Evolutionary conservation across 2,113 vertebrate species (phyloP).

Genomic region (Halcyon senegalensis): DNA sequence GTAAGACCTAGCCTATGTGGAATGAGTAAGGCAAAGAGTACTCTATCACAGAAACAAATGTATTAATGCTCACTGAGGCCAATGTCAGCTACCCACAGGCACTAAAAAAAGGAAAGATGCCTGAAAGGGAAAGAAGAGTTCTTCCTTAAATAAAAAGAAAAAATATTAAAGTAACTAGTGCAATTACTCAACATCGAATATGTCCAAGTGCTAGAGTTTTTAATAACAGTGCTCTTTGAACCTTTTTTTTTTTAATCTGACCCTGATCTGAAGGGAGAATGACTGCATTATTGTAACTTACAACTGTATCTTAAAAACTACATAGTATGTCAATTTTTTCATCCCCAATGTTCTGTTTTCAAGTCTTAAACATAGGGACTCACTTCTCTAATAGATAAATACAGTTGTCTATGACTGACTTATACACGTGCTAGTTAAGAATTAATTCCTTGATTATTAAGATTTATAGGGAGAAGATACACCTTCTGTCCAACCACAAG

Average conservation of each 20-base stretch:
- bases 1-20: not conserved
- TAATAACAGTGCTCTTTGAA: not conserved
- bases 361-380: not conserved
- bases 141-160: not conserved
- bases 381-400: not conserved
- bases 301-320: not conserved
- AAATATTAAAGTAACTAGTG: not conserved
- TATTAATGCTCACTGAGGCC: not conserved
- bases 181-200: not conserved
- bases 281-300: not conserved
- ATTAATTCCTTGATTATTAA: not conserved
- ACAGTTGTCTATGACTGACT: not conserved
- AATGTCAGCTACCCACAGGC: not conserved
- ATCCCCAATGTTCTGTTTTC: not conserved
- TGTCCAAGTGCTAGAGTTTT: not conserved
- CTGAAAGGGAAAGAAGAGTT: not conserved
- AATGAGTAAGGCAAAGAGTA: not conserved
- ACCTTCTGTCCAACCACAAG: not conserved
- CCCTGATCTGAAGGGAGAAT: not conserved
- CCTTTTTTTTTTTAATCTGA: not conserved
- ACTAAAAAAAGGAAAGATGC: not conserved
- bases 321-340: not conserved
- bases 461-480: not conserved
- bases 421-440: not conserved
- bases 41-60: not conserved